Conservation (phyloP, 1,140 invertebrate species). For the Pissodes strobi region DNA sequence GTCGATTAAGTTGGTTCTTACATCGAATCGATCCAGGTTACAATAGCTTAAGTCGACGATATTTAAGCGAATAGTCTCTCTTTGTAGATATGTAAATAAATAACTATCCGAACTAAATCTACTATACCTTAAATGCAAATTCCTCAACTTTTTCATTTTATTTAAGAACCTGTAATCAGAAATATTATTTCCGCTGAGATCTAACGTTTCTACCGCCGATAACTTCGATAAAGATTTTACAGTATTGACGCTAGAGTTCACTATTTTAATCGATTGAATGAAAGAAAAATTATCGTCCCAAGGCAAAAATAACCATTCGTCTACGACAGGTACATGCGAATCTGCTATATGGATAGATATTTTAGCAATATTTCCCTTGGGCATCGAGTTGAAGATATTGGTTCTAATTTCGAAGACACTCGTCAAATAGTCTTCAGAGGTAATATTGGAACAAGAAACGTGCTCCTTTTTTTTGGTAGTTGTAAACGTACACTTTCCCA, state of each 20-base stretch:
- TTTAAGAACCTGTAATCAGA: constrained; percentile 7
- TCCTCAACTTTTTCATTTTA: background rate
- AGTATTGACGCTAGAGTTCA: constrained; percentile 8
- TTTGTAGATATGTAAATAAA: constrained; percentile 1
- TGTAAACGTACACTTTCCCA: background rate
- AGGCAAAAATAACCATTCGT: constrained; percentile 13
- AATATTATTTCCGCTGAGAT: constrained; percentile 12
- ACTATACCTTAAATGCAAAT: constrained; percentile 3
- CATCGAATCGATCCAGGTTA: background rate
- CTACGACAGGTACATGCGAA: background rate
- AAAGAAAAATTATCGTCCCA: background rate
- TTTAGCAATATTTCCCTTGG: background rate
- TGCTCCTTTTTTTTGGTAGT: background rate
- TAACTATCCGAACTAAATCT: constrained; percentile 1
- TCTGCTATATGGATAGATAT: constrained; percentile 4
- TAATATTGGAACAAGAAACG: background rate
- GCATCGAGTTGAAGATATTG: background rate
- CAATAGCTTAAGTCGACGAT: constrained; percentile 1
- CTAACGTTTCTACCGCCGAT: background rate
- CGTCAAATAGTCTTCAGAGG: background rate
- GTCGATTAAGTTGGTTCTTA: background rate
- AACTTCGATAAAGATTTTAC: constrained; percentile 1
- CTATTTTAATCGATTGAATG: constrained; percentile 2
- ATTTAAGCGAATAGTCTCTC: background rate
- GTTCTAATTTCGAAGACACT: background rate